phyloP scores from a whole-genome alignment of 2,113 vertebrate species.

The Psittacus erithacus region DNA sequence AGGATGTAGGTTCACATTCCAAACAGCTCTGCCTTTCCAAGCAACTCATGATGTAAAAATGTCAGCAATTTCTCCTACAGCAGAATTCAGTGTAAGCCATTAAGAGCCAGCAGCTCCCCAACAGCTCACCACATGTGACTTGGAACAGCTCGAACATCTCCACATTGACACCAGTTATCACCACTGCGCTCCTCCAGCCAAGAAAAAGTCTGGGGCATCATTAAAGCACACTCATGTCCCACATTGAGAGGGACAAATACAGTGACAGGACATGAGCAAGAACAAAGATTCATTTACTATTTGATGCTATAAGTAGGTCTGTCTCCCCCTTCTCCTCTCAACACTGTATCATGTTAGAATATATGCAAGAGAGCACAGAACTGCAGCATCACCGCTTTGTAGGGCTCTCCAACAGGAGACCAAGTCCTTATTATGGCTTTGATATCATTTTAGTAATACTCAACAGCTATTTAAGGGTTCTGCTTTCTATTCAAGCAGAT shows the following conservation, averaged over 20 bases:
- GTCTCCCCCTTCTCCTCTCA: not conserved
- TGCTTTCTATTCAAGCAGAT: not conserved
- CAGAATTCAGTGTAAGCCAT: not conserved
- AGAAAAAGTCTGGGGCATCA: not conserved
- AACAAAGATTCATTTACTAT: slow-evolving; percentile 44
- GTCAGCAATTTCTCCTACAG: not conserved
- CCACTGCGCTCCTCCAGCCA: not conserved
- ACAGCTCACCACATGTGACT: not conserved
- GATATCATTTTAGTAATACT: not conserved
- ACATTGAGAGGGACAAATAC: slow-evolving; percentile 15
- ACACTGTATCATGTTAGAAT: rapidly evolving
- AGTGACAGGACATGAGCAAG: not conserved
- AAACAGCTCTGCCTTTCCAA: not conserved
- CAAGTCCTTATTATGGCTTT: not conserved
- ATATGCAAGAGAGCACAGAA: not conserved
- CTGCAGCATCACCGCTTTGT: not conserved
- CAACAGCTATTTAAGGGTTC: not conserved
- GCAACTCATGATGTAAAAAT: not conserved
- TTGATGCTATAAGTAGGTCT: slow-evolving; percentile 37
- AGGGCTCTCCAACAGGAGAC: not conserved
- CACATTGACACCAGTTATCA: not conserved
- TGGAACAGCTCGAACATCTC: not conserved
- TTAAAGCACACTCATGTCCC: not conserved
- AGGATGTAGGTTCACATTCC: not conserved
- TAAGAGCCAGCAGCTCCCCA: not conserved